These are phyloP conservation scores for Terrapene triunguis DNA, from an alignment of 2,113 vertebrate genomes.

Conservation along the genomic window DNA sequence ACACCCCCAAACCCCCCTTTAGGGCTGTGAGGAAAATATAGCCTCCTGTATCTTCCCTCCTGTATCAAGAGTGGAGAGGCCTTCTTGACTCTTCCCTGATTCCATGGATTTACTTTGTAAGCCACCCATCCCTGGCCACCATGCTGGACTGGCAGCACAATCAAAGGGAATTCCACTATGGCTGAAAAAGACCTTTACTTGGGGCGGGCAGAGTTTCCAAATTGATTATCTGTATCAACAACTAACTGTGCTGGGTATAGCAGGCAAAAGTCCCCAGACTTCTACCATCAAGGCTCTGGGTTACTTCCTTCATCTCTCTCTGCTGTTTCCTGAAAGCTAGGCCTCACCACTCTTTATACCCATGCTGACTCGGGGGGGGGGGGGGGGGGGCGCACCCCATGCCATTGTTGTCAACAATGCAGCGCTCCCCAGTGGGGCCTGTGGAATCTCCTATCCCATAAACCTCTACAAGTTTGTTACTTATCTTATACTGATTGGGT, in stretches of 20 bases:
- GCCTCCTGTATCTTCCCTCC: background rate
- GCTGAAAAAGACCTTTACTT: background rate
- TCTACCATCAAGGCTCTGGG: too few relatives aligned
- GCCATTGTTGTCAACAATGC: too few relatives aligned
- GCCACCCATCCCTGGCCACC: background rate
- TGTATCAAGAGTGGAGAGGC: background rate
- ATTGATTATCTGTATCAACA: too few relatives aligned
- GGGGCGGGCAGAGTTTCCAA: too few relatives aligned
- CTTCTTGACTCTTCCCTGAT: background rate
- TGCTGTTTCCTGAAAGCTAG: background rate
- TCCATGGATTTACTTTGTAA: rapidly evolving
- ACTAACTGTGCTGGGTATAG: too few relatives aligned
- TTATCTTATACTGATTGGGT: too few relatives aligned
- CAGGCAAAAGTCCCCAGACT: too few relatives aligned
- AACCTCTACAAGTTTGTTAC: too few relatives aligned
- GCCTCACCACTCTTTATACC: background rate
- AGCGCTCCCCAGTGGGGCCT: background rate
- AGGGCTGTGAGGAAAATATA: background rate
- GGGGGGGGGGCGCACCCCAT: background rate
- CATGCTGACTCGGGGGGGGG: background rate
- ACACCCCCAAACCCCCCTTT: rapidly evolving
- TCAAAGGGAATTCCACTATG: background rate
- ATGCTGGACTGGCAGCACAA: background rate
- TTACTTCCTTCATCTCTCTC: background rate
- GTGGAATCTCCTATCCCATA: too few relatives aligned